phyloP scores from a whole-genome alignment of 2,113 vertebrate species.

The Ptyas mucosa region DNA sequence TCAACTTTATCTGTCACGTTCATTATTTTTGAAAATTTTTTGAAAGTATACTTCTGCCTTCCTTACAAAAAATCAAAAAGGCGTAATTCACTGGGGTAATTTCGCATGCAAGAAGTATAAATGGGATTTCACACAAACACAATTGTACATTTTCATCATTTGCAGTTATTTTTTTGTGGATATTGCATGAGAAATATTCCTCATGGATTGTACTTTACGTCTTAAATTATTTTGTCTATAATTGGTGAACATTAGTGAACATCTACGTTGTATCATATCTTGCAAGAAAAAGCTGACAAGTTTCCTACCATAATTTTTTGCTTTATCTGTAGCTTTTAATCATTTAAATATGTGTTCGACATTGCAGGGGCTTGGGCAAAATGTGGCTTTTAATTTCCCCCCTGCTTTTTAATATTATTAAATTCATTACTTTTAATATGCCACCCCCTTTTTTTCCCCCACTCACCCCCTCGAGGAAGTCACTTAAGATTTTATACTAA shows the following conservation, averaged over 20 bases:
- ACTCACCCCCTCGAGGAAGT: slow-evolving; percentile 23
- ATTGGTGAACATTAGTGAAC: slow-evolving; percentile 68
- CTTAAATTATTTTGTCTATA: slow-evolving; percentile 38
- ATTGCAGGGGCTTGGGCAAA: slow-evolving; percentile 69
- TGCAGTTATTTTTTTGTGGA: not conserved
- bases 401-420: slow-evolving; percentile 59
- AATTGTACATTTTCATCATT: not conserved
- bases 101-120: not conserved
- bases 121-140: not conserved
- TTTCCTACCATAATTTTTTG: slow-evolving; percentile 60
- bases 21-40: slow-evolving; percentile 41
- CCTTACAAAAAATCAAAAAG: slow-evolving; percentile 45
- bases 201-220: not conserved
- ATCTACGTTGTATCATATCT: slow-evolving; percentile 60
- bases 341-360: slow-evolving; percentile 67
- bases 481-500: slow-evolving; percentile 68
- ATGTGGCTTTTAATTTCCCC: slow-evolving; percentile 61
- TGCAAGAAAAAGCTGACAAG: slow-evolving; percentile 38
- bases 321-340: slow-evolving; percentile 60
- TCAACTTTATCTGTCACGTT: slow-evolving; percentile 44
- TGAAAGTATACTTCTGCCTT: slow-evolving; percentile 45
- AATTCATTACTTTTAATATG: slow-evolving; percentile 65
- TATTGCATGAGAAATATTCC: slow-evolving; percentile 1
- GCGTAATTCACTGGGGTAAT: not conserved
- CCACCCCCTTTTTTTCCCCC: slow-evolving; percentile 28